Conservation (phyloP, 2,113 vertebrate genomes). For the Climacteris rufus region DNA sequence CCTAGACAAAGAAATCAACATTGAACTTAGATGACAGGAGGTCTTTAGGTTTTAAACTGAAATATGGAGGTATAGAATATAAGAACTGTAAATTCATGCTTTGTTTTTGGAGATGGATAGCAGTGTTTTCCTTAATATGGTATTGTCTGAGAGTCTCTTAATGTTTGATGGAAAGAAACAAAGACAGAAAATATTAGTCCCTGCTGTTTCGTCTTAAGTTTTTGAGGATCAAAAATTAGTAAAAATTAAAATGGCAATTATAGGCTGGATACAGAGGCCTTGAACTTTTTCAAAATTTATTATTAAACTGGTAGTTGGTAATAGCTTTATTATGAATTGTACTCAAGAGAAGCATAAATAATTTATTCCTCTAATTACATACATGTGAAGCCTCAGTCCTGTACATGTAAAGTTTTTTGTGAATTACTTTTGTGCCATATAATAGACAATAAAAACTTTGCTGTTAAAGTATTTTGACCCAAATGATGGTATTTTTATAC, state of each 20-base stretch:
- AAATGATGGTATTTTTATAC: background rate
- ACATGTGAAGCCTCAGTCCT: background rate
- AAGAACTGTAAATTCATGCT: background rate
- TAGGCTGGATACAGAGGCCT: background rate
- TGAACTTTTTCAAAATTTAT: background rate
- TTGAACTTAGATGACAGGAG: background rate
- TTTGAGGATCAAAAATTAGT: background rate
- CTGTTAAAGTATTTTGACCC: background rate
- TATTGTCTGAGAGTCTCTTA: background rate
- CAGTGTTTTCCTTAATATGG: background rate
- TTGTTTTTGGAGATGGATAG: background rate
- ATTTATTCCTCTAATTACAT: background rate
- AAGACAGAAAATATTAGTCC: background rate
- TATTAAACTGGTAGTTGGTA: background rate
- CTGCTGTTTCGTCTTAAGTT: background rate
- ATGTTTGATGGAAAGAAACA: background rate
- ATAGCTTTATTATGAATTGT: background rate
- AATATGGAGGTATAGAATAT: background rate
- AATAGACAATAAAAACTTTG: background rate
- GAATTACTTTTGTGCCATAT: background rate
- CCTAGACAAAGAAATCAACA: background rate
- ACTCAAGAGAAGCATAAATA: background rate
- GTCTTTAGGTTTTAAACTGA: background rate
- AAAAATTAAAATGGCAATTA: background rate
- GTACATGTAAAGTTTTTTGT: background rate